A percentile compares a stretch with the other conserved stretches of the same genome.
These are phyloP conservation scores for Aviceda subcristata DNA, from an alignment of 2,113 vertebrate species.

Conservation along the genomic window DNA sequence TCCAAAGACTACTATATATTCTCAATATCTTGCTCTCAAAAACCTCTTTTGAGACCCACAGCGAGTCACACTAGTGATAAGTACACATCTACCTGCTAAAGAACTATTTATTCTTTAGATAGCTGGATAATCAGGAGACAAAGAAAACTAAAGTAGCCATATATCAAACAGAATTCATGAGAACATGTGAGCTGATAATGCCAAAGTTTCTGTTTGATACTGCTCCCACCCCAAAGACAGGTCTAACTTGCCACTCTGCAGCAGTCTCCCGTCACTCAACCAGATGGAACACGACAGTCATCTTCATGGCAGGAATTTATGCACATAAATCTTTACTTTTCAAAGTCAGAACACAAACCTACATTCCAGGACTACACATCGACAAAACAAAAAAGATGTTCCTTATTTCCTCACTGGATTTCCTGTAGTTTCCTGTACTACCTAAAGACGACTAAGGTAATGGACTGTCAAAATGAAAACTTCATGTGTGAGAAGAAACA, in stretches of 20 bases:
- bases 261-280: background rate
- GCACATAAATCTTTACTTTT: background rate
- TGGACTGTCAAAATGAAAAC: background rate
- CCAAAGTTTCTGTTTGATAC: background rate
- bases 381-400: background rate
- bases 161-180: background rate
- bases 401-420: background rate
- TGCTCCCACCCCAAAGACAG: background rate
- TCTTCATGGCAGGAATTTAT: background rate
- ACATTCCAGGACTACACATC: fast-evolving
- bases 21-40: background rate
- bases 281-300: background rate
- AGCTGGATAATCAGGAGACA: background rate
- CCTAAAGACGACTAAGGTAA: background rate
- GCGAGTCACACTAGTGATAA: fast-evolving
- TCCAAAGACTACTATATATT: background rate
- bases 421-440: background rate
- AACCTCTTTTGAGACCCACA: background rate
- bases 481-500: background rate
- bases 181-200: background rate
- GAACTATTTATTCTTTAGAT: background rate
- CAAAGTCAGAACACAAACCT: background rate
- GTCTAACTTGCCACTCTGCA: background rate
- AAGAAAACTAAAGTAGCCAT: background rate
- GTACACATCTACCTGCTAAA: fast-evolving